Base-by-base conservation (phyloP, 1,140 invertebrate genomes). In the Capitella teleta region DNA sequence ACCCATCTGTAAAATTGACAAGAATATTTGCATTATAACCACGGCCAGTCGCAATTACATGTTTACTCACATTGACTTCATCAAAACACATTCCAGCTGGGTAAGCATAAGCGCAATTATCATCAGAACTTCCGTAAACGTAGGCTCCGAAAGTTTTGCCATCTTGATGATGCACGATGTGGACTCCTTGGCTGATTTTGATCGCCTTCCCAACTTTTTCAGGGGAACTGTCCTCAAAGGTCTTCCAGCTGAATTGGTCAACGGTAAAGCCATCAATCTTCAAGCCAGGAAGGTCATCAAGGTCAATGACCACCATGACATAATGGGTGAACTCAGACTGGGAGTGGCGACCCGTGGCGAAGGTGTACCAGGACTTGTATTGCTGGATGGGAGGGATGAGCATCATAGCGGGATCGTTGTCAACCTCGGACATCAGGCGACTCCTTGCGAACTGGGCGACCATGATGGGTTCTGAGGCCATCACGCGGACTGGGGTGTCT, bases 21-120 rank as follows among this genome's bases (percentile, higher is more conserved):
- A n/a, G n/a, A n/a, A n/a, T n/a, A n/a, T n/a, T n/a, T n/a, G n/a
- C n/a, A n/a, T n/a, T n/a, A n/a, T n/a, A n/a, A n/a, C n/a, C n/a
- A n/a, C n/a, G n/a, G n/a, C n/a, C n/a, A n/a, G n/a, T n/a, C n/a
- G n/a, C n/a, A n/a, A n/a, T n/a, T n/a, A n/a, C n/a, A n/a, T n/a
- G n/a, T n/a, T n/a, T n/a, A n/a, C n/a, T n/a, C n/a, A n/a, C n/a
- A n/a, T 12, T 38, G 36, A 38, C 5, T 5, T 38, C 36, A 40
- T n/a, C 21, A 37, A 19, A 40, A 40, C 12, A 40, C 38, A 47
- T 32, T 28, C 45, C 45, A 28, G 45, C 45, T 32, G 45, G 45
- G 30, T 30, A 47, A n/a, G 45, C 45, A 19, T 37, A 47, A n/a
- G 45, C 45, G 24, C 45, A 47, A 30, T 47, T 32, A 16, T 19